These are phyloP conservation scores for Volucella zonaria DNA, from an alignment of 2,888 invertebrate species.

Conservation along the genomic window DNA sequence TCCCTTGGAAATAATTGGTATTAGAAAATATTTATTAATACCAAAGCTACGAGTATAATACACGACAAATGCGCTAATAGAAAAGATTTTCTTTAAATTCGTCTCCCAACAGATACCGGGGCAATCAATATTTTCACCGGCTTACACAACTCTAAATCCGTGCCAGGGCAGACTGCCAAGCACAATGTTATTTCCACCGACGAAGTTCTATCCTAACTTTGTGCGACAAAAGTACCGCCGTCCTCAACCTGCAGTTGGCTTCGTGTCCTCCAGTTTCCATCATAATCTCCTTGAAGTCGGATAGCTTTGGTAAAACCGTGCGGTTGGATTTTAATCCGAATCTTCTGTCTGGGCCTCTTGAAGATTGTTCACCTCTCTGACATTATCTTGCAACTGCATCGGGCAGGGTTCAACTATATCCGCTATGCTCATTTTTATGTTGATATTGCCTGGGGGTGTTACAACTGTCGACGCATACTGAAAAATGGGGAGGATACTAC, in stretches of 20 bases:
- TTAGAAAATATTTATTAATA: conserved; percentile 14
- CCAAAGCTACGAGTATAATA: not conserved
- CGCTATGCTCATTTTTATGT: conserved; percentile 91
- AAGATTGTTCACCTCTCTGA: conserved; percentile 91
- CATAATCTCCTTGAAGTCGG: conserved; percentile 88
- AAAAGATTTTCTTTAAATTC: no score
- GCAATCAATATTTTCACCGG: conserved; percentile 93
- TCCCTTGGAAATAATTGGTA: no score
- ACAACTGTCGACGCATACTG: conserved; percentile 87
- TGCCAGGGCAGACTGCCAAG: conserved; percentile 87
- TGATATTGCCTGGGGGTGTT: conserved; percentile 87
- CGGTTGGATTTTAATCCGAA: conserved; percentile 93
- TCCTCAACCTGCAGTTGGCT: conserved; percentile 86
- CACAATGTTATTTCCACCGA: conserved; percentile 94
- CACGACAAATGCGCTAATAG: not conserved
- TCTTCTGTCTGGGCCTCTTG: conserved; percentile 87
- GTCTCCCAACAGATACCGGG: conserved; percentile 92
- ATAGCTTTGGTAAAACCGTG: conserved; percentile 89
- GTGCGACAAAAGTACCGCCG: conserved; percentile 92
- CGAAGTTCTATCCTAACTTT: conserved; percentile 96
- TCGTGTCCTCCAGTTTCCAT: conserved; percentile 84
- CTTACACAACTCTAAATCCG: conserved; percentile 91
- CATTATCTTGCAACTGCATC: conserved; percentile 89
- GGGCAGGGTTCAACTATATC: conserved; percentile 92
- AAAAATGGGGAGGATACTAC: conserved; percentile 90